Percentiles rank a stretch among this genome's conserved stretches.
phyloP scores from a whole-genome alignment of 2,113 vertebrate species.

The Xyrauchen texanus region DNA sequence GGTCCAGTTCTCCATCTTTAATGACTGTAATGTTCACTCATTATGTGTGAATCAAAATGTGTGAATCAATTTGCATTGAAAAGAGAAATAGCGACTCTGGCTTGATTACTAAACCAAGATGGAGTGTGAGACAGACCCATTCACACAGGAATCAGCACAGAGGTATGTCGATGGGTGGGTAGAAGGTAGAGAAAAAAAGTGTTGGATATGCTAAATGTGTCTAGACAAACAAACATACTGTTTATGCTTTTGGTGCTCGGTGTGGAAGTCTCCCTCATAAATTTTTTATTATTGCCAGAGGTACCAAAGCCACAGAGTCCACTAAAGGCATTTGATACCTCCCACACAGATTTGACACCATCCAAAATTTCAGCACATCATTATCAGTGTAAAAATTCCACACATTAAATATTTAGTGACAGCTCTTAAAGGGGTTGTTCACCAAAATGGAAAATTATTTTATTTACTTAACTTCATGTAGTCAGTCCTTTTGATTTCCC shows the following conservation, averaged over 20 bases:
- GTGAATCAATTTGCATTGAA: conserved; percentile 38
- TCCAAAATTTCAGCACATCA: neutral
- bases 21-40: conserved; percentile 69
- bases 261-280: conserved; percentile 69
- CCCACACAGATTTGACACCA: conserved; percentile 52
- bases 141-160: conserved; percentile 37
- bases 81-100: conserved; percentile 1
- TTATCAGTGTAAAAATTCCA: neutral
- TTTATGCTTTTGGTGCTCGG: neutral
- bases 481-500: neutral
- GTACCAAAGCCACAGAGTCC: conserved; percentile 31
- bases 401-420: neutral
- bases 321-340: no score
- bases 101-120: conserved; percentile 57
- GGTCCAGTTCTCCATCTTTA: conserved; percentile 45
- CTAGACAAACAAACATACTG: conserved; percentile 70
- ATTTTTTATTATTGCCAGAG: conserved; percentile 69
- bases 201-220: conserved; percentile 65
- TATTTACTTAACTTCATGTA: no score
- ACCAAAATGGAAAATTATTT: no score
- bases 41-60: conserved; percentile 64
- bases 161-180: conserved; percentile 38
- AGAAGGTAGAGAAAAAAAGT: conserved; percentile 38
- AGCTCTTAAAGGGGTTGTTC: neutral
- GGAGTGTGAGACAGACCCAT: conserved; percentile 23